Percentiles rank a stretch among this genome's conserved stretches.
phyloP scores from a whole-genome alignment of 2,797 vertebrate genomes.

The Sebastes minor region DNA sequence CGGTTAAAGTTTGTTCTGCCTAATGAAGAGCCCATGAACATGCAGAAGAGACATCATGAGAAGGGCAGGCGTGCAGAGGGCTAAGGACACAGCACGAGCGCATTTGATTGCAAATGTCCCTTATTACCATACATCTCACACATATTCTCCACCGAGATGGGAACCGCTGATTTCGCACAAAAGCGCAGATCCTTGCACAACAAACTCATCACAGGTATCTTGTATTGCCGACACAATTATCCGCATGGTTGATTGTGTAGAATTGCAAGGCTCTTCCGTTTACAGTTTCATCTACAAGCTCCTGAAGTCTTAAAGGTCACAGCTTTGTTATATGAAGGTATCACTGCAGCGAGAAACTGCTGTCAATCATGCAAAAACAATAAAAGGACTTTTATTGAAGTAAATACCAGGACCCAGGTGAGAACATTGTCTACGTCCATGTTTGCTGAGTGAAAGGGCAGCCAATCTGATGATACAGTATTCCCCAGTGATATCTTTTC shows the following conservation, averaged over 20 bases:
- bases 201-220: background rate
- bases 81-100: background rate
- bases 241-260: background rate
- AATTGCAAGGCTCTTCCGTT: background rate
- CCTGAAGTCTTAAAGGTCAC: background rate
- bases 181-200: background rate
- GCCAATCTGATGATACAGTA: background rate
- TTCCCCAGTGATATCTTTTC: background rate
- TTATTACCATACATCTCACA: slow-evolving; percentile 18
- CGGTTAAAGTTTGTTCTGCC: background rate
- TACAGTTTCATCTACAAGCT: background rate
- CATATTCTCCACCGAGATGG: background rate
- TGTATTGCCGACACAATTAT: background rate
- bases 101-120: slow-evolving; percentile 36
- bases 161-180: background rate
- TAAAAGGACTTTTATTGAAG: background rate
- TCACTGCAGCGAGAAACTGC: background rate
- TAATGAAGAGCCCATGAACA: background rate
- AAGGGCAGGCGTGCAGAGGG: background rate
- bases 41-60: background rate
- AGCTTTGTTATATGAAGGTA: background rate
- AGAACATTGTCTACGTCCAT: background rate
- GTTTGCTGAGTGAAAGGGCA: background rate
- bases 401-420: background rate
- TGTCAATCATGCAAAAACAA: background rate